These are phyloP conservation scores for Iguana delicatissima DNA, from an alignment of 2,797 vertebrate genomes.

Conservation along the genomic window DNA sequence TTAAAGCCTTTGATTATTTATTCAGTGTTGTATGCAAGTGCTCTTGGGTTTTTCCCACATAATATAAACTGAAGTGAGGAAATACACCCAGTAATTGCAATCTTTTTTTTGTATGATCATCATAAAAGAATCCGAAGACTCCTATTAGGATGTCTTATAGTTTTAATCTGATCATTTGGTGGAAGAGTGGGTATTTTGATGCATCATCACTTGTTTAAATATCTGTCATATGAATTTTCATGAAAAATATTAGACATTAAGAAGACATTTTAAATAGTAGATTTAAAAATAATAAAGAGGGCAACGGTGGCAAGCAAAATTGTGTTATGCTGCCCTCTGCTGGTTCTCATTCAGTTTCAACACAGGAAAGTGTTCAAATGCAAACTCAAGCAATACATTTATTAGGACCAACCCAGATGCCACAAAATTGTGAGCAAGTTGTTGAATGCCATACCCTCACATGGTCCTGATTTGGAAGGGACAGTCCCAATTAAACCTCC, in stretches of 20 bases:
- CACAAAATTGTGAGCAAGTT: neutral
- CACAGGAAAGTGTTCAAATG: neutral
- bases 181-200: neutral
- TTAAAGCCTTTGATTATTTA: neutral
- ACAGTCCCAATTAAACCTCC: too few relatives aligned
- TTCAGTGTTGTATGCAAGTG: neutral
- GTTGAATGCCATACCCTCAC: neutral
- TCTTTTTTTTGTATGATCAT: neutral
- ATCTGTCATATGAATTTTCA: neutral
- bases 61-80: neutral
- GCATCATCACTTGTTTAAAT: neutral
- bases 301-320: neutral
- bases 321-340: conserved; percentile 36
- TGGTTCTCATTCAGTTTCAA: conserved; percentile 11
- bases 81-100: neutral
- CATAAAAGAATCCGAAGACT: neutral
- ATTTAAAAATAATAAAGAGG: neutral
- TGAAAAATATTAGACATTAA: neutral
- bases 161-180: neutral
- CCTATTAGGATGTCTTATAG: neutral
- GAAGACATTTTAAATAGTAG: neutral
- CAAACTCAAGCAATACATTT: neutral
- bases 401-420: neutral
- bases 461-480: too few relatives aligned
- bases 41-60: neutral